These are phyloP conservation scores for Iguana delicatissima DNA, from an alignment of 2,797 vertebrate genomes.

Conservation along the genomic window DNA sequence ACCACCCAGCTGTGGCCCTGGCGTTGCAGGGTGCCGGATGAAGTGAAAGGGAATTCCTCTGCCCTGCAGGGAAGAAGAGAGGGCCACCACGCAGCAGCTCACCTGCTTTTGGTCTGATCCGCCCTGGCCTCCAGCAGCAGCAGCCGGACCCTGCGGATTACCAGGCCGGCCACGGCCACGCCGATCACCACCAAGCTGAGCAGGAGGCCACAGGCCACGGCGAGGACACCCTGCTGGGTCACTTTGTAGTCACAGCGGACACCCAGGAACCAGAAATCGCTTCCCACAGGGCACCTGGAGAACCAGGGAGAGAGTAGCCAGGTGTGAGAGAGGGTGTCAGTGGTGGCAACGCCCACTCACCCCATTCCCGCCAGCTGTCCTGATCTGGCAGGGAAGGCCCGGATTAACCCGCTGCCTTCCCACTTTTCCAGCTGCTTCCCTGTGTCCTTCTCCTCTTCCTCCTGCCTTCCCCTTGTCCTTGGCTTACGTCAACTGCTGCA, in stretches of 20 bases:
- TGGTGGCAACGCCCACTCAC: not conserved
- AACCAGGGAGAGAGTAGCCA: fast-evolving
- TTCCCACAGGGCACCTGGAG: slow-evolving; percentile 85
- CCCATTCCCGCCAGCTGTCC: not conserved
- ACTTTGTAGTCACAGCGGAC: slow-evolving; percentile 85
- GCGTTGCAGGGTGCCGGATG: too few relatives aligned
- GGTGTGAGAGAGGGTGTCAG: not conserved
- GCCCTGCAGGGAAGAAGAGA: not conserved
- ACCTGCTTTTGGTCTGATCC: slow-evolving; percentile 93
- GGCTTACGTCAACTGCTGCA: too few relatives aligned
- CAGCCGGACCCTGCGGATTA: slow-evolving; percentile 84
- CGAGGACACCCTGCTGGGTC: slow-evolving; percentile 84
- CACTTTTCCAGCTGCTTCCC: too few relatives aligned
- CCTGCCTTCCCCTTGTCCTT: too few relatives aligned
- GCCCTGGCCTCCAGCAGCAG: slow-evolving; percentile 89
- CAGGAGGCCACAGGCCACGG: slow-evolving; percentile 81
- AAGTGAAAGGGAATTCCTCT: not conserved
- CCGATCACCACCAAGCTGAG: slow-evolving; percentile 79
- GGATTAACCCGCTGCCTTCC: too few relatives aligned
- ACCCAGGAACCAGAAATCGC: slow-evolving; percentile 91
- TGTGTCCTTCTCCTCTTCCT: too few relatives aligned
- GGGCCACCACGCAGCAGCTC: slow-evolving; percentile 4
- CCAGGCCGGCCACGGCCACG: slow-evolving; percentile 76
- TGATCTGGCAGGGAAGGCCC: not conserved
- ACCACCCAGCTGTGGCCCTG: too few relatives aligned